A percentile compares a stretch with the other conserved stretches of the same genome.
Conservation (phyloP, 2,113 vertebrate genomes). For the Cephalopterus ornatus region DNA sequence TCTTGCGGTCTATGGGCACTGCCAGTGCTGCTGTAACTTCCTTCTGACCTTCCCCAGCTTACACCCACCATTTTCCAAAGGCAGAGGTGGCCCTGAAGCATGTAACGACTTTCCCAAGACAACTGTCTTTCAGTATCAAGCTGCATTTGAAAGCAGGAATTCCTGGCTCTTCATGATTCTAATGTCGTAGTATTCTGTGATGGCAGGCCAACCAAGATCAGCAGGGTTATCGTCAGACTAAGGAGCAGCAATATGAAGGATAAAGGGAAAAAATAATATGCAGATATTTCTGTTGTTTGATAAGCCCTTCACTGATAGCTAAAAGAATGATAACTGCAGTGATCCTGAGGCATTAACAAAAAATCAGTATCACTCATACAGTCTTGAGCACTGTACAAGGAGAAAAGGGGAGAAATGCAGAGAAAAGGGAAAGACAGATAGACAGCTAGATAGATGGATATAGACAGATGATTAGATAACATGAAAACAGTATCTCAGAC, state of each 20-base stretch:
- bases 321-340: neutral
- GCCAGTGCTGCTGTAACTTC: neutral
- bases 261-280: neutral
- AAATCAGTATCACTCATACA: neutral
- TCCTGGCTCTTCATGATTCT: neutral
- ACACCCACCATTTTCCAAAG: neutral
- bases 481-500: neutral
- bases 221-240: neutral
- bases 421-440: neutral
- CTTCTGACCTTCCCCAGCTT: neutral
- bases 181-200: neutral
- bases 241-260: neutral
- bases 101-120: neutral
- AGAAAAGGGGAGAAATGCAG: neutral
- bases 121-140: neutral
- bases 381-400: neutral
- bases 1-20: neutral
- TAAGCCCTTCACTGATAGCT: neutral
- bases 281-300: neutral
- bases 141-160: neutral
- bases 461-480: neutral
- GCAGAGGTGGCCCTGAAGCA: neutral
- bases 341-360: neutral
- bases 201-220: neutral
- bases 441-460: neutral